Base-by-base conservation (phyloP, 2,888 invertebrate species). In the Acrobeloides nanus region DNA sequence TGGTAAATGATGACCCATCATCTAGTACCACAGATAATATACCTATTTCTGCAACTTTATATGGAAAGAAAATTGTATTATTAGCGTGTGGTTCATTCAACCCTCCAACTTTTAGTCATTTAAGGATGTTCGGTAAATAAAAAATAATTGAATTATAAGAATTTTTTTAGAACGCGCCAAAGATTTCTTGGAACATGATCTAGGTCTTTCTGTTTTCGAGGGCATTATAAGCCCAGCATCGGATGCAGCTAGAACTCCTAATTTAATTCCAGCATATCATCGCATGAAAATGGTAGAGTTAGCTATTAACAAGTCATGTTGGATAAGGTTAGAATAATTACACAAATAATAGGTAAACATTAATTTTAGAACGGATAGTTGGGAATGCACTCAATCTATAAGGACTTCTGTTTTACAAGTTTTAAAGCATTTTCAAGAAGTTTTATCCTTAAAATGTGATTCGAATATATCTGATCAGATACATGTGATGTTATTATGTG, bases 141-240 rank as follows among this genome's bases (percentile, higher is more conserved):
- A n/a, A n/a, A n/a, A n/a, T n/a, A n/a, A n/a, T n/a, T n/a, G n/a
- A n/a, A n/a, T n/a, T n/a, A n/a, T n/a, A n/a, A n/a, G n/a, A n/a
- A n/a, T n/a, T n/a, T n/a, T n/a, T n/a, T n/a, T n/a, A n/a, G n/a
- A n/a, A n/a, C n/a, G n/a, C n/a, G 57, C 51, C 48, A 40, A 37
- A 42, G 51, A 37, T 3, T 26, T 39, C 7, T 42, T 55, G 20
- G 40, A 86, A n/a, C n/a, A n/a, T 56, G 77, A 51, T 23, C 43
- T 34, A 0, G 77, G 81, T 15, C 83, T 84, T 56, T 79, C 81
- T 43, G 89, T 95, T 0, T 80, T 92, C 3, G 89, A 88, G 26
- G 95, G 92, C 3, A 82, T 95, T n/a, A 82, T 92, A 52, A 90
- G 92, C 4, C 93, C 93, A 0, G 89, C 89, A 0, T 88, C 89